phyloP scores from a whole-genome alignment of 1,140 invertebrate species.

The Druon quercuslanigerum region DNA sequence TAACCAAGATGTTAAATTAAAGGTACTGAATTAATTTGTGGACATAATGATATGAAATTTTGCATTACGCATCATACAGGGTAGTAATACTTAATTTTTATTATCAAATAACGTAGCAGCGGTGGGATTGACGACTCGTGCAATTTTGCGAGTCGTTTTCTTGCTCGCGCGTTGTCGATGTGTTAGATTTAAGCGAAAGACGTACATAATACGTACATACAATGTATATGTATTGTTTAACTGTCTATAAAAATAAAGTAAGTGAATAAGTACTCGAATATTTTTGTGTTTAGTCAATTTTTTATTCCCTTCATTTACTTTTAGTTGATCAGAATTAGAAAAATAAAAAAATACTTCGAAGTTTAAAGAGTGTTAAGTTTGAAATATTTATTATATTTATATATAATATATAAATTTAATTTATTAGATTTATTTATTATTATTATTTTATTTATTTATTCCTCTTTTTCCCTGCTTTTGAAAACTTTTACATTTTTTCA shows the following conservation, averaged over 20 bases:
- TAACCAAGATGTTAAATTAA: too few species aligned
- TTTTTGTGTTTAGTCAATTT: neutral
- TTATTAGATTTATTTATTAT: too few species aligned
- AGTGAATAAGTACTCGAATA: slow-evolving; percentile 60
- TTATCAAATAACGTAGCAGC: slow-evolving; percentile 62
- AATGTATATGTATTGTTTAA: slow-evolving; percentile 72
- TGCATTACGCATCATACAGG: slow-evolving; percentile 71
- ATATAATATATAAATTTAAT: too few species aligned
- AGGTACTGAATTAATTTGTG: too few species aligned
- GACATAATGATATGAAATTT: slow-evolving; percentile 44
- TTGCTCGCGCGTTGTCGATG: slow-evolving; percentile 64
- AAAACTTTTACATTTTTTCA: too few species aligned
- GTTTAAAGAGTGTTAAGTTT: too few species aligned
- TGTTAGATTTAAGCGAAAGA: slow-evolving; percentile 69
- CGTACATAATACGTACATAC: slow-evolving; percentile 67
- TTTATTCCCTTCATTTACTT: too few species aligned
- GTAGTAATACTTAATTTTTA: slow-evolving; percentile 68
- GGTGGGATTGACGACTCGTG: slow-evolving; percentile 47
- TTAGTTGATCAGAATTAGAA: too few species aligned
- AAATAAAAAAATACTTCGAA: too few species aligned
- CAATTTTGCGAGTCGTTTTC: slow-evolving; percentile 39
- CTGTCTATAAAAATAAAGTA: slow-evolving; percentile 71
- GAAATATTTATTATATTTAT: too few species aligned
- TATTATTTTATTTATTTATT: too few species aligned
- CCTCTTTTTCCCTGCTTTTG: too few species aligned